Base-by-base conservation (phyloP, 1,140 invertebrate genomes). In the Brachionus angularis region DNA sequence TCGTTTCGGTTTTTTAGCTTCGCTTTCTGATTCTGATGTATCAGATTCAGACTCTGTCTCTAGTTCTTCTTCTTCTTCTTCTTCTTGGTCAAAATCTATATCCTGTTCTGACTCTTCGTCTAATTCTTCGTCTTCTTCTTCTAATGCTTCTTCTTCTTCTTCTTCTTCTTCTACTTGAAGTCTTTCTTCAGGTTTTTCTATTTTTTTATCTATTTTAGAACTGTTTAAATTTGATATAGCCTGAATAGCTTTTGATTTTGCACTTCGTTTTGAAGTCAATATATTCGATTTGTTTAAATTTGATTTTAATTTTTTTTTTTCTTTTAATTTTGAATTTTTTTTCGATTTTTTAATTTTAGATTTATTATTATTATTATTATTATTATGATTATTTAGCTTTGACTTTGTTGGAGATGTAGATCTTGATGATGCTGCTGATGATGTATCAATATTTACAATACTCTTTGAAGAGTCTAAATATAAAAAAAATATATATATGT, bases 1-100 rank as follows among this genome's bases (percentile, higher is more conserved):
- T 58, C 53, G 33, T 23, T 58, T 58, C 10, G 53, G 39, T n/a
- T 58, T 58, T 58, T 58, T 58, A 8, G 53, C 36, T 58, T 58
- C 12, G 53, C 39, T 36, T 39, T 58, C 39, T 58, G 33, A 21
- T 58, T 23, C 5, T n/a, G n/a, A n/a, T n/a, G n/a, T n/a, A n/a
- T 52, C 53, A 18, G 53, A 21, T 5, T 58, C 53, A 1, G 53
- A 39, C 18, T 58, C 53, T 58, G 34, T 31, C 5, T 58, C 53
- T 23, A 39, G 23, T 5, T 31, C 50, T 12, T 27, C 27, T 16
- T 33, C 33, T 18, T 2, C 36, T 4, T 39, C 53, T 29, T 39
- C 16, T 2, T 58, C 53, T 36, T 58, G 18, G 33, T 39, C 33
- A 12, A 58, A 58, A 58, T 58, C 34, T n/a, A 58, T 39, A n/a